These are phyloP conservation scores for Macquaria ambigua DNA, from an alignment of 2,113 vertebrate genomes.

Conservation along the genomic window DNA sequence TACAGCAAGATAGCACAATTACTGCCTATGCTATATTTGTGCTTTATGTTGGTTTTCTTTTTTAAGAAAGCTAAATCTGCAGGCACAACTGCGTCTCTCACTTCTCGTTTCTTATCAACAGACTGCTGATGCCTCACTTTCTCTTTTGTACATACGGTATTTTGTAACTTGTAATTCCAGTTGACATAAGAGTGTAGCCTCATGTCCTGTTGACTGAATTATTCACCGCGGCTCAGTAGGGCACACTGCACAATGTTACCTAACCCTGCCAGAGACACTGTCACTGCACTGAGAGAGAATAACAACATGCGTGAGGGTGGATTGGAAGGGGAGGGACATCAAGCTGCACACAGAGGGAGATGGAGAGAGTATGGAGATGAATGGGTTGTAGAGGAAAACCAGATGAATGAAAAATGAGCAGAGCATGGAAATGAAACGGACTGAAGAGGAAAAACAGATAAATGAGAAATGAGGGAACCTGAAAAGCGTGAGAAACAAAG, in stretches of 20 bases:
- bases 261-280: slow-evolving; percentile 53
- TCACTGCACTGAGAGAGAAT: slow-evolving; percentile 45
- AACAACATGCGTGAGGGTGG: slow-evolving; percentile 53
- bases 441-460: slow-evolving; percentile 34
- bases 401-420: slow-evolving; percentile 61
- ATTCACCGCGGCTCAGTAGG: slow-evolving; percentile 64
- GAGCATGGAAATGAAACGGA: slow-evolving; percentile 28
- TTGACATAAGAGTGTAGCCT: slow-evolving; percentile 59
- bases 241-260: slow-evolving; percentile 62
- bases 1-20: not conserved
- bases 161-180: slow-evolving; percentile 57
- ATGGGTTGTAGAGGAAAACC: slow-evolving; percentile 41
- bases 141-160: slow-evolving; percentile 14
- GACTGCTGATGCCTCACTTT: slow-evolving; percentile 23
- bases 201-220: slow-evolving; percentile 66
- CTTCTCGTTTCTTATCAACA: not conserved
- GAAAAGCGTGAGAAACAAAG: slow-evolving; percentile 46
- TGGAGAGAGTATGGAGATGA: slow-evolving; percentile 42
- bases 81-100: not conserved
- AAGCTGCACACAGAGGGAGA: slow-evolving; percentile 28
- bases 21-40: not conserved
- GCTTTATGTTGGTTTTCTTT: slow-evolving; percentile 22
- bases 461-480: slow-evolving; percentile 38
- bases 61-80: slow-evolving; percentile 17
- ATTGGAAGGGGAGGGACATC: slow-evolving; percentile 26